Evolutionary conservation across 2,797 vertebrate species (phyloP).

Genomic region (Molossus alvarezi): DNA sequence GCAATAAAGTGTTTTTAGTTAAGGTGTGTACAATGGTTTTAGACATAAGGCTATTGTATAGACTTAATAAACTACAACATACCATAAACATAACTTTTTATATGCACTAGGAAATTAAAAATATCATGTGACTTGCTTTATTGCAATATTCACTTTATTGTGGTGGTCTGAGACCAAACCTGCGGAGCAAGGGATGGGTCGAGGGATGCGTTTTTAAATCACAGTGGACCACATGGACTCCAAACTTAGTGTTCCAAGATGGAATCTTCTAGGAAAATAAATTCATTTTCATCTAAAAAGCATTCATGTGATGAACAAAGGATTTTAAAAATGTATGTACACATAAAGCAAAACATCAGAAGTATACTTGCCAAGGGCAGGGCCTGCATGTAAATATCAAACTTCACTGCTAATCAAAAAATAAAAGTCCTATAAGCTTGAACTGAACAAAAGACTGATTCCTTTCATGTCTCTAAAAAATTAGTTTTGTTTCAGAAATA

Average conservation of each 20-base stretch:
- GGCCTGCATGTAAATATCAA: background rate
- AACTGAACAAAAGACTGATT: constrained; percentile 29
- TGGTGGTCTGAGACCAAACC: background rate
- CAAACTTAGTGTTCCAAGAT: background rate
- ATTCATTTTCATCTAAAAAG: constrained; percentile 21
- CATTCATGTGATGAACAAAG: background rate
- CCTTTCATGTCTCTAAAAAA: background rate
- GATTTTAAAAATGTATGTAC: background rate
- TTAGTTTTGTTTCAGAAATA: constrained; percentile 61
- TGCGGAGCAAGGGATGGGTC: background rate
- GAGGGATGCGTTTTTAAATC: background rate
- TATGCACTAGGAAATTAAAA: background rate
- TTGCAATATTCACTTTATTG: background rate
- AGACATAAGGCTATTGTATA: background rate
- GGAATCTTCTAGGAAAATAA: background rate
- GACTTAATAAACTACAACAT: background rate
- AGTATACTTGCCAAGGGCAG: background rate
- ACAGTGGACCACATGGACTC: background rate
- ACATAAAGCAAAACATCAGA: background rate
- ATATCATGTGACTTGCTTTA: background rate
- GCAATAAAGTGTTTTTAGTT: background rate
- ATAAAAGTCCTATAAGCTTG: background rate
- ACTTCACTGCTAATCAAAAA: background rate
- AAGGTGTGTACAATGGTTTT: background rate
- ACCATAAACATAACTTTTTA: background rate